phyloP scores from a whole-genome alignment of 1,140 invertebrate genomes.

The Semibalanus balanoides region DNA sequence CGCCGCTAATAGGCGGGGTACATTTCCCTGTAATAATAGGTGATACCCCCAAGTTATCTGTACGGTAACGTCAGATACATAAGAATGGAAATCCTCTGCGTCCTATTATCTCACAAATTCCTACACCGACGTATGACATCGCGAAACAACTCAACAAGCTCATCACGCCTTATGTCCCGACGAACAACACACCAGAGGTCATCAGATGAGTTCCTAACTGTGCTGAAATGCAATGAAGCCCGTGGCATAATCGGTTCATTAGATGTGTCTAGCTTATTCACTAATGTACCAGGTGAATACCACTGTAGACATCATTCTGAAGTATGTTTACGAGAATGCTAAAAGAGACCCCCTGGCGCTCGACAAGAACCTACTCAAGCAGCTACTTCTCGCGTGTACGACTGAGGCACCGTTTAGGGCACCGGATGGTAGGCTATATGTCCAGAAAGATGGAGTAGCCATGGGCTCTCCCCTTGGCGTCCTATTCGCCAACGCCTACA shows the following conservation, averaged over 20 bases:
- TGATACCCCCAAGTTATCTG: too few species aligned
- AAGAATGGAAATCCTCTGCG: too few species aligned
- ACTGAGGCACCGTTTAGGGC: neutral
- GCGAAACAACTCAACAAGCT: too few species aligned
- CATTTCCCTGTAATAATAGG: too few species aligned
- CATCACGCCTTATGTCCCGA: slow-evolving; percentile 1
- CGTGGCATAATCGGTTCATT: slow-evolving; percentile 9
- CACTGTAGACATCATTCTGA: slow-evolving; percentile 6
- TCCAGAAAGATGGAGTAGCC: slow-evolving; percentile 8
- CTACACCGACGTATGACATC: too few species aligned
- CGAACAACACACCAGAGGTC: slow-evolving; percentile 1
- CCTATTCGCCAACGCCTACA: slow-evolving; percentile 5
- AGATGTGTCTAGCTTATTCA: slow-evolving; percentile 9
- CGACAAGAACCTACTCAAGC: neutral
- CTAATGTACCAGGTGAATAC: slow-evolving; percentile 8
- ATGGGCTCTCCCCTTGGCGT: slow-evolving; percentile 12
- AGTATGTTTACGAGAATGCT: slow-evolving; percentile 7
- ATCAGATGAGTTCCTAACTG: slow-evolving; percentile 5
- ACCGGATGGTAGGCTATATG: neutral
- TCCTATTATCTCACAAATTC: too few species aligned
- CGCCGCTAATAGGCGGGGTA: too few species aligned
- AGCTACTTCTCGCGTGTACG: neutral
- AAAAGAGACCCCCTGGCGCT: slow-evolving; percentile 8
- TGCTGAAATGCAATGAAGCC: neutral
- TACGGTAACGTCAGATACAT: too few species aligned